A percentile compares a stretch with the other conserved stretches of the same genome.
Evolutionary conservation across 2,888 invertebrate species (phyloP).

Genomic region (Ferdinandea cuprea): DNA sequence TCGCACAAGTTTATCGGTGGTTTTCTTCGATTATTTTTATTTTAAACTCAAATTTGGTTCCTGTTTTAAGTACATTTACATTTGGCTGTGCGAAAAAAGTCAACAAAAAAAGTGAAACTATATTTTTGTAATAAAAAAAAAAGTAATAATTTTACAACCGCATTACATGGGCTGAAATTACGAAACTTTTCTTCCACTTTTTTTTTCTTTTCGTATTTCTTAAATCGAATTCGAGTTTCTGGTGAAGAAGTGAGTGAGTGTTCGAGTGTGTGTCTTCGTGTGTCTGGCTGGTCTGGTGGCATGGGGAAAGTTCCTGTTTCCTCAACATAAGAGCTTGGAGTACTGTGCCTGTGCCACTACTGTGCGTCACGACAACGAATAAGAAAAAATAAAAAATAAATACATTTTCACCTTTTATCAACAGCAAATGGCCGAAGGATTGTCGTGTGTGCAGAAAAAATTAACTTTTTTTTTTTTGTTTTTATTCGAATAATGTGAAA

Average conservation of each 20-base stretch:
- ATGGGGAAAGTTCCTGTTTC: conserved; percentile 74
- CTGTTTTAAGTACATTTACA: conserved; percentile 51
- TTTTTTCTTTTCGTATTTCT: conserved; percentile 4
- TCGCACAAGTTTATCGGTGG: conserved; percentile 61
- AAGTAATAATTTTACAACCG: conserved; percentile 30
- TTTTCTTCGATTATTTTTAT: conserved; percentile 44
- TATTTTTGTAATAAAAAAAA: conserved; percentile 9
- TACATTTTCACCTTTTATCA: conserved; percentile 63
- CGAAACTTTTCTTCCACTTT: conserved; percentile 31
- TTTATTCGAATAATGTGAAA: background rate
- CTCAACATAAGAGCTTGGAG: conserved; percentile 44
- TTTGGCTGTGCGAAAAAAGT: conserved; percentile 37
- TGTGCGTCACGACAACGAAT: conserved; percentile 65
- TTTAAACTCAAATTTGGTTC: conserved; percentile 38
- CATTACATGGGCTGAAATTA: conserved; percentile 41
- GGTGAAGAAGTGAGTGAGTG: conserved; percentile 47
- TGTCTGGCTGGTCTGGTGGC: conserved; percentile 49
- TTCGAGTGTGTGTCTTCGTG: conserved; percentile 38
- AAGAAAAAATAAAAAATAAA: conserved; percentile 10
- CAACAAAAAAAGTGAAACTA: conserved; percentile 54
- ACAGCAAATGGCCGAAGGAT: conserved; percentile 66
- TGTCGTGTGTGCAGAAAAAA: conserved; percentile 24
- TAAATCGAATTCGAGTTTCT: conserved; percentile 51
- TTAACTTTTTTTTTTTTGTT: background rate
- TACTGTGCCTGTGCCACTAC: conserved; percentile 46